Percentiles rank a stretch among this genome's conserved stretches.
Conservation (phyloP, 2,888 invertebrate species). For the Capitulum mitella region DNA sequence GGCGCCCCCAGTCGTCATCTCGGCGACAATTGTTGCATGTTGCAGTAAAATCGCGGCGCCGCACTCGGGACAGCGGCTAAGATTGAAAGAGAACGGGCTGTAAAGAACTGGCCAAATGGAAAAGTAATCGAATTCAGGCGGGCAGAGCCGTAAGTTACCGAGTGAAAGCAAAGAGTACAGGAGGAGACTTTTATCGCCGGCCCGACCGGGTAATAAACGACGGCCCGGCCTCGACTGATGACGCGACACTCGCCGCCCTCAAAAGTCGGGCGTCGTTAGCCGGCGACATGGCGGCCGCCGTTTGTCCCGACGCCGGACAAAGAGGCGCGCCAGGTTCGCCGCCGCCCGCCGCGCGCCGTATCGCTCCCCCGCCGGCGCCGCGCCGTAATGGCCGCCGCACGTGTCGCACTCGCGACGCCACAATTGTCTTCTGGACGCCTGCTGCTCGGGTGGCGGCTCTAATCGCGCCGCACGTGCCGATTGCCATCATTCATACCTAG, state of each 20-base stretch:
- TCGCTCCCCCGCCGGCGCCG: background rate
- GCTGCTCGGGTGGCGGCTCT: background rate
- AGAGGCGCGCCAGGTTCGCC: background rate
- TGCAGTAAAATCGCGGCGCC: background rate
- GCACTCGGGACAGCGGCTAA: background rate
- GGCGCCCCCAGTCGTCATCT: background rate
- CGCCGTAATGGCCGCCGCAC: background rate
- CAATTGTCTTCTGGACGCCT: background rate
- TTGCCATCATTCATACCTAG: conserved; percentile 21
- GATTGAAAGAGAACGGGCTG: conserved; percentile 1
- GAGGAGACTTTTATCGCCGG: conserved; percentile 2
- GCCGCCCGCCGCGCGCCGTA: background rate
- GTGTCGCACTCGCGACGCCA: background rate
- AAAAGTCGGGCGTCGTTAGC: background rate
- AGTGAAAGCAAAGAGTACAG: conserved; percentile 19
- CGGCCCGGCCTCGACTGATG: background rate
- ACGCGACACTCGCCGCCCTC: background rate
- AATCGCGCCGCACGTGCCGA: conserved; percentile 4
- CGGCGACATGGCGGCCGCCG: background rate
- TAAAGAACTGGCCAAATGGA: conserved; percentile 22
- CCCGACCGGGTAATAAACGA: background rate
- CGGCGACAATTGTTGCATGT: background rate
- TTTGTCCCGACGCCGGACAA: background rate
- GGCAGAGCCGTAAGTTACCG: background rate
- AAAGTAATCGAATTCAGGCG: conserved; percentile 23